phyloP scores from a whole-genome alignment of 92 coral and sea anemone species.

The Paramuricea clavata region DNA sequence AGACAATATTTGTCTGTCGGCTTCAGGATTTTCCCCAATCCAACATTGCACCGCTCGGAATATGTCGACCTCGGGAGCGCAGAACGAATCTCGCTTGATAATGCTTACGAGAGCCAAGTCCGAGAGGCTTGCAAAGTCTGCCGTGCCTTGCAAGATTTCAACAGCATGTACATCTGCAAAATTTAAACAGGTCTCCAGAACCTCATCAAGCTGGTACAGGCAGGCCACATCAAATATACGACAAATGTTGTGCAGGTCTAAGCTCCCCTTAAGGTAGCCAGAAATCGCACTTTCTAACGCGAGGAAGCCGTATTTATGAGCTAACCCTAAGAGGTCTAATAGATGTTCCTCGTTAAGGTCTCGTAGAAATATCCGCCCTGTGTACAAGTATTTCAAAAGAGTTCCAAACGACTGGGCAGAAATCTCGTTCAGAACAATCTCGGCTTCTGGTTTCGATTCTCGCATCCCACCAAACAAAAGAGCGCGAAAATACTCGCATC shows the following conservation, averaged over 20 bases:
- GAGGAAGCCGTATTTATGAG: conserved; percentile 96
- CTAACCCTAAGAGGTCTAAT: conserved; percentile 85
- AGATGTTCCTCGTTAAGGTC: conserved; percentile 85
- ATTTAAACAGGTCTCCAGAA: conserved; percentile 80
- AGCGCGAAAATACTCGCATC: conserved; percentile 98
- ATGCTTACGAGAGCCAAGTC: conserved; percentile 80
- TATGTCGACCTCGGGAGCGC: conserved; percentile 96
- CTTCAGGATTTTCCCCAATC: conserved; percentile 81
- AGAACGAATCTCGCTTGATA: conserved; percentile 93
- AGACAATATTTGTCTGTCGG: conserved; percentile 65
- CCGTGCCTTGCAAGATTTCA: conserved; percentile 77
- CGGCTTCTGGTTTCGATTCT: conserved; percentile 90
- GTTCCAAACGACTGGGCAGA: conserved; percentile 89
- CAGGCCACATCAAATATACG: conserved; percentile 84
- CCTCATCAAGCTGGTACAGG: conserved; percentile 84
- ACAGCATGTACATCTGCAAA: conserved; percentile 87
- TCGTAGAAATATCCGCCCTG: conserved; percentile 85
- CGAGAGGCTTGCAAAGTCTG: conserved; percentile 84
- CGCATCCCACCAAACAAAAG: conserved; percentile 96
- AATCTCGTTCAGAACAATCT: conserved; percentile 86
- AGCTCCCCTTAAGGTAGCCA: conserved; percentile 85
- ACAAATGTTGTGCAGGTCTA: conserved; percentile 82
- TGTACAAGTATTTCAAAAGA: conserved; percentile 83
- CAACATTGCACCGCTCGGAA: conserved; percentile 89
- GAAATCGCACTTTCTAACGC: conserved; percentile 97